phyloP scores from a whole-genome alignment of 2,888 invertebrate species.

The Andrena dorsata region DNA sequence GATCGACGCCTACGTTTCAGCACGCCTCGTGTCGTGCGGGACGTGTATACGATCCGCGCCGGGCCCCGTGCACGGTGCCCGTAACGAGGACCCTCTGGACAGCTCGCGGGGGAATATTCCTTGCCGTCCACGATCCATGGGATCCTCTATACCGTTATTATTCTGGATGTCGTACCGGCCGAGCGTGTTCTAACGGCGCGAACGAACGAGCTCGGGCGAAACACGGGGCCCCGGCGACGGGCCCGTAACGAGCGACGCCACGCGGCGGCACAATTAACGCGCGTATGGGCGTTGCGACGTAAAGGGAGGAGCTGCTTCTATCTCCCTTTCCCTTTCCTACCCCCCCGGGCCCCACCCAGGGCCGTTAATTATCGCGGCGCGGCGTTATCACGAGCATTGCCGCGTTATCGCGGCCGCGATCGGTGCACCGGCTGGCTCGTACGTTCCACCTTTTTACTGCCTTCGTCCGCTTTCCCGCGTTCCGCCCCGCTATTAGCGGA shows the following conservation, averaged over 20 bases:
- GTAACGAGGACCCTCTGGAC: constrained; percentile 71
- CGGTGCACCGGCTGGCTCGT: constrained; percentile 39
- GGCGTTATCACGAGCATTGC: constrained; percentile 45
- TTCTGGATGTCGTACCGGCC: constrained; percentile 71
- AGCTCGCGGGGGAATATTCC: constrained; percentile 40
- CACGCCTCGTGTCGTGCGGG: constrained; percentile 50
- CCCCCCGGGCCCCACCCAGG: constrained; percentile 45
- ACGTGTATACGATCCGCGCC: constrained; percentile 53
- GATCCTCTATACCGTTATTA: constrained; percentile 78
- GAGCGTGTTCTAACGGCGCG: constrained; percentile 61
- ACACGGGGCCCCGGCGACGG: constrained; percentile 6
- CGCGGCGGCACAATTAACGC: constrained; percentile 52
- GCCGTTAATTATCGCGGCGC: constrained; percentile 74
- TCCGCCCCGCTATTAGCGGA: constrained; percentile 10
- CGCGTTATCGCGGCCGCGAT: constrained; percentile 51
- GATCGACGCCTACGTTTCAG: constrained; percentile 69
- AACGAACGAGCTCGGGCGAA: constrained; percentile 61
- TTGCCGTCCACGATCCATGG: constrained; percentile 59
- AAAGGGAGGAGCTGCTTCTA: constrained; percentile 67
- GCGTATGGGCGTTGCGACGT: constrained; percentile 26
- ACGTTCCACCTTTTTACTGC: constrained; percentile 40
- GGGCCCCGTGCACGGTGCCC: constrained; percentile 25
- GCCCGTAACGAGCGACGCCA: constrained; percentile 37
- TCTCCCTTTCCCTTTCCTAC: too few species aligned
- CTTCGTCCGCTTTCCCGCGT: constrained; percentile 26